These are phyloP conservation scores for Beris chalybata DNA, from an alignment of 2,888 invertebrate genomes.

Conservation along the genomic window DNA sequence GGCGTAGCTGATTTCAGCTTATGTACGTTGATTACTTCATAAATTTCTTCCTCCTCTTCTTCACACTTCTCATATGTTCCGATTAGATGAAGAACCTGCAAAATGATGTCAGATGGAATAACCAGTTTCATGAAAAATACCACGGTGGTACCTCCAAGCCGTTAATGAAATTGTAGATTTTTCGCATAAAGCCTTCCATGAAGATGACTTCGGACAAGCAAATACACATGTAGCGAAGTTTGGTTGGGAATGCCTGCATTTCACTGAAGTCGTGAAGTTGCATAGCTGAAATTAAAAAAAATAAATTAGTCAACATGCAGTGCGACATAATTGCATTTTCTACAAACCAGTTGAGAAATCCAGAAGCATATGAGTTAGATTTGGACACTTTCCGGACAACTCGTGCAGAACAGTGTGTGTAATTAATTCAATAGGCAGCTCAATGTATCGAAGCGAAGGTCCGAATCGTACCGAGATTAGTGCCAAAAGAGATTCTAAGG, in stretches of 20 bases:
- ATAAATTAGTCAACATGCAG: neutral
- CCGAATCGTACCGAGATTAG: constrained; percentile 88
- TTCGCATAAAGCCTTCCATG: constrained; percentile 99
- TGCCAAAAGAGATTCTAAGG: constrained; percentile 82
- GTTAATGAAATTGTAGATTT: constrained; percentile 99
- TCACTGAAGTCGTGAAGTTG: constrained; percentile 99
- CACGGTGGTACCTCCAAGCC: constrained; percentile 72
- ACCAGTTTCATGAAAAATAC: neutral
- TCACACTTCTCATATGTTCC: constrained; percentile 98
- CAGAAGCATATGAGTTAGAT: constrained; percentile 91
- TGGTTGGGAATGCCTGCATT: constrained; percentile 97
- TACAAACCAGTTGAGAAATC: constrained; percentile 81
- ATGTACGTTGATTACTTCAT: constrained; percentile 98
- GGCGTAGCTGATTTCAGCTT: constrained; percentile 98
- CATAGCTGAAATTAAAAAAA: constrained; percentile 69
- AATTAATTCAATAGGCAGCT: constrained; percentile 93
- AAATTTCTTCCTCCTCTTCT: constrained; percentile 99
- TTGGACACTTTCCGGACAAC: constrained; percentile 92
- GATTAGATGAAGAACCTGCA: constrained; percentile 83
- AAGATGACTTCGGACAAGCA: constrained; percentile 99
- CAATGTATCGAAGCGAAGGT: constrained; percentile 85
- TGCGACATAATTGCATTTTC: no score
- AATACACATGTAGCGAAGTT: constrained; percentile 91
- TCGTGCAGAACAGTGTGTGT: constrained; percentile 97
- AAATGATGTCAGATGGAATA: neutral